Evolutionary conservation across 2,888 invertebrate genomes (phyloP).

Genomic region (Heteromyza rotundicornis): DNA sequence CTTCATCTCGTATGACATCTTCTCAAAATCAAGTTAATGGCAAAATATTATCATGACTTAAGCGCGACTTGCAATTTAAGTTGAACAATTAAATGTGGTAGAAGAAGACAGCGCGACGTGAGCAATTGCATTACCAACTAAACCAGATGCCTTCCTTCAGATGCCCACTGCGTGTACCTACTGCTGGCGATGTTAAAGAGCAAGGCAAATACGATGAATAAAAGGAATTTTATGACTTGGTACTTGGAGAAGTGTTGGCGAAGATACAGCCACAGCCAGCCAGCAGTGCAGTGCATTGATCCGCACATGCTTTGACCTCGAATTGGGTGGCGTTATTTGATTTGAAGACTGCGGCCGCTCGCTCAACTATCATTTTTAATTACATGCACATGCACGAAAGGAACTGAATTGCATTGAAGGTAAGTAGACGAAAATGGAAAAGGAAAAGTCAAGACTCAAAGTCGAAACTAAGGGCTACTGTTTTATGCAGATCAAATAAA

Average conservation of each 20-base stretch:
- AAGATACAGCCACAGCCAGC: background rate
- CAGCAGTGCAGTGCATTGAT: background rate
- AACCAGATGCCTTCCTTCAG: too few relatives aligned
- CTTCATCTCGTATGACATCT: too few relatives aligned
- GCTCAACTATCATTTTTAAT: too few relatives aligned
- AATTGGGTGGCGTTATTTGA: background rate
- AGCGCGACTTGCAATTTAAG: background rate
- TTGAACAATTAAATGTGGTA: background rate
- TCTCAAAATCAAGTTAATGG: too few relatives aligned
- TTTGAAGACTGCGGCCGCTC: background rate
- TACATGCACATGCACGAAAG: too few relatives aligned
- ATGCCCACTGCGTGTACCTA: background rate
- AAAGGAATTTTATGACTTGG: background rate
- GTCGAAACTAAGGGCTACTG: too few relatives aligned
- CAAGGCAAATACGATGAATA: background rate
- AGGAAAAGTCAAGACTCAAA: too few relatives aligned
- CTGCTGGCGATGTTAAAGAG: background rate
- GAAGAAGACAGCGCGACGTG: background rate
- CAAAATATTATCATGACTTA: background rate
- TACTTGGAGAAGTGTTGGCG: too few relatives aligned
- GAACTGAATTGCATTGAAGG: too few relatives aligned
- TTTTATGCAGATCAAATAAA: too few relatives aligned
- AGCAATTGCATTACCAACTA: background rate
- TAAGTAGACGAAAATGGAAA: too few relatives aligned
- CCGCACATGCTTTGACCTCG: background rate